These are phyloP conservation scores for Acanthococcus lagerstroemiae DNA, from an alignment of 2,888 invertebrate genomes.

Conservation along the genomic window DNA sequence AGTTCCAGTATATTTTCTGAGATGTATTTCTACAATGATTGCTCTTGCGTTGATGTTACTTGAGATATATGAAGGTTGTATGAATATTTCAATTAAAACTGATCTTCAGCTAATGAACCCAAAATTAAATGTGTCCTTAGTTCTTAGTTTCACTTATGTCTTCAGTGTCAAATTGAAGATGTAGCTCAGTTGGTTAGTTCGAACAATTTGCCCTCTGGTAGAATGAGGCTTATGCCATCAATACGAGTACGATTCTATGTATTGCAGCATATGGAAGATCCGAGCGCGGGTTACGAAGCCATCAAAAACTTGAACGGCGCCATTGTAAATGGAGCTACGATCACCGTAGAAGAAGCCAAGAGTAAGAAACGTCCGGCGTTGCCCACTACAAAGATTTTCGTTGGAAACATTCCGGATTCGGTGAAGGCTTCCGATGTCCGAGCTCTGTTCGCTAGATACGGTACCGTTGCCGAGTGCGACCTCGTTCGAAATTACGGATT, in stretches of 20 bases:
- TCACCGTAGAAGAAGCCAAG: constrained; percentile 85
- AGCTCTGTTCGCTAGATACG: constrained; percentile 88
- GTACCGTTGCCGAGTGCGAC: constrained; percentile 93
- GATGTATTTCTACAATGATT: too few species aligned
- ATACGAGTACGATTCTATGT: too few species aligned
- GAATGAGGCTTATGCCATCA: too few species aligned
- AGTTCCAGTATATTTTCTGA: too few species aligned
- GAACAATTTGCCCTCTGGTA: background rate
- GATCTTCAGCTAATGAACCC: too few species aligned
- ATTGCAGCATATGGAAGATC: constrained; percentile 81
- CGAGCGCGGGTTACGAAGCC: constrained; percentile 83
- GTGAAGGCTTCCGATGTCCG: constrained; percentile 85
- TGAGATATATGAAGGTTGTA: too few species aligned
- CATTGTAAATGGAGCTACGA: constrained; percentile 73
- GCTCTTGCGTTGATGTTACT: too few species aligned
- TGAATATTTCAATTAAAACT: too few species aligned
- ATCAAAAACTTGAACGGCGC: constrained; percentile 82
- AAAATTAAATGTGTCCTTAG: too few species aligned
- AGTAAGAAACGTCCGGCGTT: constrained; percentile 81
- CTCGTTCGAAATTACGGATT: constrained; percentile 97
- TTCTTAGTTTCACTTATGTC: too few species aligned
- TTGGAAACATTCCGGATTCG: constrained; percentile 89
- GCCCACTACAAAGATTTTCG: constrained; percentile 81
- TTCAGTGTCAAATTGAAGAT: background rate
- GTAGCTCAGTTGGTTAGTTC: background rate